A percentile compares a stretch with the other conserved stretches of the same genome.
Evolutionary conservation across 2,113 vertebrate genomes (phyloP).

Genomic region (Condylura cristata): DNA sequence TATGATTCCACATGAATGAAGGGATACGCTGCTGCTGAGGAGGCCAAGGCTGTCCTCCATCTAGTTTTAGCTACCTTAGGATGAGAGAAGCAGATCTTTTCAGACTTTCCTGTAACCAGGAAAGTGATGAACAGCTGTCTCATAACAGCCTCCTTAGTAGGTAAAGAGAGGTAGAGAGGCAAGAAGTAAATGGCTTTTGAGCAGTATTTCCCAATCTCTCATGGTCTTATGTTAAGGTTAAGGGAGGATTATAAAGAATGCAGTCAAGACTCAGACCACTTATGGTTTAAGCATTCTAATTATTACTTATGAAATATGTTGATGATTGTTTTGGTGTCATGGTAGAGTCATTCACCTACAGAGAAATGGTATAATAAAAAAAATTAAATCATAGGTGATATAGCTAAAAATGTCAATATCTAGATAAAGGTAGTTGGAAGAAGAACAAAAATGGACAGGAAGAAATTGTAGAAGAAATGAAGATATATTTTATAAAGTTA

Average conservation of each 20-base stretch:
- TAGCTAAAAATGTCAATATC: background rate
- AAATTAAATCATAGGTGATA: background rate
- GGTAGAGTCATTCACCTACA: background rate
- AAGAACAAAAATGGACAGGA: background rate
- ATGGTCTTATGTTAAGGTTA: background rate
- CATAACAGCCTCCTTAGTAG: background rate
- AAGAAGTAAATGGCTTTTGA: background rate
- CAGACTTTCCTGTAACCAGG: background rate
- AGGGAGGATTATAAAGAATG: background rate
- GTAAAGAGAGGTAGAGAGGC: background rate
- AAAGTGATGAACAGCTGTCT: background rate
- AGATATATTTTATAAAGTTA: background rate
- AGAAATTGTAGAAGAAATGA: background rate
- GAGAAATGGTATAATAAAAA: background rate
- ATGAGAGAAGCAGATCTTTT: background rate
- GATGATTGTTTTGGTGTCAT: background rate
- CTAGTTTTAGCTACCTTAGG: background rate
- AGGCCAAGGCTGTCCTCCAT: background rate
- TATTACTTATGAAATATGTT: background rate
- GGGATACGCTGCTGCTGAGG: background rate
- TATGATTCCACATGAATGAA: background rate
- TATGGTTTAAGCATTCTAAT: background rate
- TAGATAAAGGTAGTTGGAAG: background rate
- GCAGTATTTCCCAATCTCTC: background rate
- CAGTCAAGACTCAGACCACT: background rate